Evolutionary conservation across 2,888 invertebrate species (phyloP), one percentile per base, ranked within the genome.

Genomic region (Sinodicranocentrus sp.): DNA sequence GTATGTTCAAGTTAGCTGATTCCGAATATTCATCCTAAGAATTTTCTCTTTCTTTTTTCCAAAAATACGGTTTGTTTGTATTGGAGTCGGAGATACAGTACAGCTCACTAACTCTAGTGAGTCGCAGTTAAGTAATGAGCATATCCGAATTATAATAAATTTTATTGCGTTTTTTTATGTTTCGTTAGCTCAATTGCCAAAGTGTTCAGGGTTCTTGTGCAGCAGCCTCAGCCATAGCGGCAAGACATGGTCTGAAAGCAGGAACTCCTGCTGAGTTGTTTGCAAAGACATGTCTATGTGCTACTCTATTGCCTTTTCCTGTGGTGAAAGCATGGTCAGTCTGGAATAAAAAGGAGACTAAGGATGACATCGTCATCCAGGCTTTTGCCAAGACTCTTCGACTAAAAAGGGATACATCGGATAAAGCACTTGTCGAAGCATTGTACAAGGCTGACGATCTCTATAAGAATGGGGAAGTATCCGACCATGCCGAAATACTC

Each of bases 391-490:
- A 70, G 39, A 54, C 21, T 48, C 75, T 82, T 48, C 17, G 82
- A 33, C 28, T 82, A 0, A n/a, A n/a, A n/a, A n/a, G n/a, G n/a
- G n/a, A n/a, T n/a, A n/a, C n/a, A n/a, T n/a, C n/a, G n/a, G 61
- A 61, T 39, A 57, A 63, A 44, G 43, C 39, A 39, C 57, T 87
- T 19, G 48, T 80, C 25, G 59, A 79, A 21, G 78, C 80, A 33
- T 23, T 88, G 2, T 54, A 78, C 48, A 26, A 61, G 48, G 84
- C 86, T 5, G 87, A 92, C 85, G 92, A 93, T 89, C 94, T 94
- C 13, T 95, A 95, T 91, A 91, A 91, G 75, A 90, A 94, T 68
- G 95, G 93, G 90, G 93, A 94, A 83, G 92, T 93, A 89, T 93
- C 93, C 59, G 92, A 93, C 86, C 94, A 94, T 90, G 92, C 93